Percentiles rank a stretch among this genome's conserved stretches.
These are phyloP conservation scores for Bombus polaris DNA, from an alignment of 1,140 invertebrate species.

Conservation along the genomic window DNA sequence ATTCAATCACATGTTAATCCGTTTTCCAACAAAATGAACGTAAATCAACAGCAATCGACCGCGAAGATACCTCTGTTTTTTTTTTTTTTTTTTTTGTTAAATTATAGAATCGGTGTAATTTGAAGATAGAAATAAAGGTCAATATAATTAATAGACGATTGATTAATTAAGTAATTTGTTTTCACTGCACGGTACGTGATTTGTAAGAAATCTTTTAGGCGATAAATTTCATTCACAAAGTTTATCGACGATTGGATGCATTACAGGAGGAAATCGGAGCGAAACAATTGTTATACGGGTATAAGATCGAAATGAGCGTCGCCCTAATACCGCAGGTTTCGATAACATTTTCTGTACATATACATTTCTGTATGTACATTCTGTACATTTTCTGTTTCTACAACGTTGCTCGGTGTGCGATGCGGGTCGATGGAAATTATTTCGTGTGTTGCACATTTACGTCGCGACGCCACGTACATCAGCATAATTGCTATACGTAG, in stretches of 20 bases:
- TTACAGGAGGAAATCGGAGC: neutral
- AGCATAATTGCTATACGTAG: conserved; percentile 5
- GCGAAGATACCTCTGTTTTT: neutral
- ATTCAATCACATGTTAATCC: neutral
- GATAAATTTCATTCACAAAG: too few relatives aligned
- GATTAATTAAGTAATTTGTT: neutral
- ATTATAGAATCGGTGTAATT: neutral
- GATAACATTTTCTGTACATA: neutral
- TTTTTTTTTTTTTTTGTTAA: neutral
- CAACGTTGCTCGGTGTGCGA: neutral
- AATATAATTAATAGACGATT: too few relatives aligned
- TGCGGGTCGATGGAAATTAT: conserved; percentile 7
- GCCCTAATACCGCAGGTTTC: neutral
- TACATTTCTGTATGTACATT: too few relatives aligned
- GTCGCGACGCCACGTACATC: neutral
- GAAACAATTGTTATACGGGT: neutral
- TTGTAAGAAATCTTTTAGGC: neutral
- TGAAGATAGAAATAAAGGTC: neutral
- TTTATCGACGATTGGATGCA: neutral
- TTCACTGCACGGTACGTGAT: neutral
- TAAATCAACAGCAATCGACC: neutral
- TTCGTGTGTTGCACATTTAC: neutral
- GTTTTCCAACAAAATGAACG: neutral
- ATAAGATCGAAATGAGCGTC: neutral
- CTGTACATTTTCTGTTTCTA: neutral